Conservation (phyloP, 64 coral and sea anemone genomes). For the Orbicella faveolata region DNA sequence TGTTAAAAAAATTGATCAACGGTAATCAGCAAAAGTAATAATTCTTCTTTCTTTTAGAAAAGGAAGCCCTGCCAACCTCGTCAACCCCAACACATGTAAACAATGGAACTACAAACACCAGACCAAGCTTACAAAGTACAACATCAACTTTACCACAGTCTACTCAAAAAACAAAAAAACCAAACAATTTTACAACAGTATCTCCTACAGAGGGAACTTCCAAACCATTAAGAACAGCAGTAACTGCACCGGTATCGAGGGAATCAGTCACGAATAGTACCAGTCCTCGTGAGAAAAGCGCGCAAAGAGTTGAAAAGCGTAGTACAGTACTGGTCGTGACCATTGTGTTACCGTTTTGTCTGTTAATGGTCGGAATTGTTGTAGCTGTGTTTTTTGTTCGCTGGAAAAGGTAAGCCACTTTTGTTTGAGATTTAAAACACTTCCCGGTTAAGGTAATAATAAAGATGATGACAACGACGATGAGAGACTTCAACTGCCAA, state of each 20-base stretch:
- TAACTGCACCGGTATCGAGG: too few relatives aligned
- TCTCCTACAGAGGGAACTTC: too few relatives aligned
- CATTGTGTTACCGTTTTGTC: not conserved
- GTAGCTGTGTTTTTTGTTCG: constrained; percentile 16
- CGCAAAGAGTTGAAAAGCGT: not conserved
- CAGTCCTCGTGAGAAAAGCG: not conserved
- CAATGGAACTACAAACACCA: not conserved
- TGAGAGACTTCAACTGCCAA: too few relatives aligned
- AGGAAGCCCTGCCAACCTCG: not conserved
- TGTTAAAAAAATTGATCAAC: not conserved
- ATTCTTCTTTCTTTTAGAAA: not conserved
- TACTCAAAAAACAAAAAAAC: too few relatives aligned
- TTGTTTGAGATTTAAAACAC: too few relatives aligned
- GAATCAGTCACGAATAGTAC: not conserved
- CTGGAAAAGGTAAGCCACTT: constrained; percentile 8
- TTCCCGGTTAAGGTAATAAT: not conserved
- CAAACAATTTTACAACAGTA: too few relatives aligned
- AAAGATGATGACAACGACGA: too few relatives aligned
- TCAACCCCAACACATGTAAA: not conserved
- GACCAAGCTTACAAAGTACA: not conserved
- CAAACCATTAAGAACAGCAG: too few relatives aligned
- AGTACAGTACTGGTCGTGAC: not conserved
- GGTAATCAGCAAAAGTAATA: not conserved
- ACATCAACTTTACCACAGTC: not conserved
- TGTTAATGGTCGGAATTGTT: not conserved